Conservation (phyloP, 2,797 vertebrate genomes). For the Acridotheres tristis region DNA sequence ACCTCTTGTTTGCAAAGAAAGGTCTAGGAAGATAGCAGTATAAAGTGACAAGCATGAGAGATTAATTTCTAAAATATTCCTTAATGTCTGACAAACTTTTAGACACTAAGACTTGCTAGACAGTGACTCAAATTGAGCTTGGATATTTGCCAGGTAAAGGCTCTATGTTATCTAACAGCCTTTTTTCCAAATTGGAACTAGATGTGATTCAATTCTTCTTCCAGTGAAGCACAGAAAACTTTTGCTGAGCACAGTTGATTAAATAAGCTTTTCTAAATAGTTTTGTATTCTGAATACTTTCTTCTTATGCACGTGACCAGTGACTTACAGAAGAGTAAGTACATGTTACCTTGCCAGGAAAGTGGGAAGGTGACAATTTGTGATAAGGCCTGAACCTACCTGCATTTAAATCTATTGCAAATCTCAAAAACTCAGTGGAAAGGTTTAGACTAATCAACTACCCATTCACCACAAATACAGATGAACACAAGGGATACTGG, state of each 20-base stretch:
- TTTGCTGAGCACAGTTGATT: not conserved
- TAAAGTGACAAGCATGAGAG: constrained; percentile 15
- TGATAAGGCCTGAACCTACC: not conserved
- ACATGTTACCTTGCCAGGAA: not conserved
- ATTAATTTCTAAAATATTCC: constrained; percentile 22
- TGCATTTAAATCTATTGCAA: not conserved
- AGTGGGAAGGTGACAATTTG: not conserved
- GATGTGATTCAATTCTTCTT: not conserved
- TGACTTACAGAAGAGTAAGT: not conserved
- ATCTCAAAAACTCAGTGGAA: not conserved
- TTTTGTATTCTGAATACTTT: not conserved
- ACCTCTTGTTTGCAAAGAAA: constrained; percentile 46
- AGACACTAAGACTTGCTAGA: not conserved
- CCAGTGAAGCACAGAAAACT: not conserved
- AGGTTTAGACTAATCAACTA: not conserved
- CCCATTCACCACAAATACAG: not conserved
- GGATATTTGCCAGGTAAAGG: not conserved
- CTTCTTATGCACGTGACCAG: not conserved
- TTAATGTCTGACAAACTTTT: constrained; percentile 13
- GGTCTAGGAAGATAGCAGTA: constrained; percentile 8
- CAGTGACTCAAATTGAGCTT: not conserved
- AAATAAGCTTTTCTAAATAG: not conserved
- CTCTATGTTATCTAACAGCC: not conserved
- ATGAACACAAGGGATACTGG: not conserved
- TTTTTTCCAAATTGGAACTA: not conserved